A percentile compares a stretch with the other conserved stretches of the same genome.
Conservation (phyloP, 1,140 invertebrate species). For the Penaeus japonicus region DNA sequence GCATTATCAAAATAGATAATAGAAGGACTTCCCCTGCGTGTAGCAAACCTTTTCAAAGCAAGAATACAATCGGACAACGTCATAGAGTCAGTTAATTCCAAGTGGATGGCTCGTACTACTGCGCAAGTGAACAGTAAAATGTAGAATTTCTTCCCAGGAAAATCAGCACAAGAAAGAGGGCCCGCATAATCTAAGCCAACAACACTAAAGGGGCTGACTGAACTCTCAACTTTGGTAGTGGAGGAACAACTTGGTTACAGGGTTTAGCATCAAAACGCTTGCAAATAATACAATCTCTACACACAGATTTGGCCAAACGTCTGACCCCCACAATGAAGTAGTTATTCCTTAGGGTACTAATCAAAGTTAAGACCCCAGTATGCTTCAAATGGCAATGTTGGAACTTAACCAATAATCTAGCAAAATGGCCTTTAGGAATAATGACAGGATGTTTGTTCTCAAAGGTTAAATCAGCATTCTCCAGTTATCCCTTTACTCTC, state of each 20-base stretch:
- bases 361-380: not conserved
- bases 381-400: conserved; percentile 1
- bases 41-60: conserved; percentile 15
- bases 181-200: conserved; percentile 19
- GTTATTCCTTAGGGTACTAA: not conserved
- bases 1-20: conserved; percentile 43
- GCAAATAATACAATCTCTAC: not conserved
- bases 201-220: conserved; percentile 25
- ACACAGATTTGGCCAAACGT: not conserved
- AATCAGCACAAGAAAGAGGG: not conserved
- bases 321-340: not conserved
- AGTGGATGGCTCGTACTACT: conserved; percentile 24
- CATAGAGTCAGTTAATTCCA: conserved; percentile 11
- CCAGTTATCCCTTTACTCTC: too few relatives aligned
- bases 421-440: not conserved
- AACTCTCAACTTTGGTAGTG: conserved; percentile 7
- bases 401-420: not conserved
- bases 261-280: not conserved
- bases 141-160: conserved; percentile 27
- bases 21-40: conserved; percentile 19
- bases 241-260: not conserved
- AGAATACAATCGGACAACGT: conserved; percentile 2
- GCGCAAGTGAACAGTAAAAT: conserved; percentile 15
- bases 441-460: not conserved
- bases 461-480: too few relatives aligned